phyloP scores from a whole-genome alignment of 2,113 vertebrate species.

The Oncorhynchus clarkii region DNA sequence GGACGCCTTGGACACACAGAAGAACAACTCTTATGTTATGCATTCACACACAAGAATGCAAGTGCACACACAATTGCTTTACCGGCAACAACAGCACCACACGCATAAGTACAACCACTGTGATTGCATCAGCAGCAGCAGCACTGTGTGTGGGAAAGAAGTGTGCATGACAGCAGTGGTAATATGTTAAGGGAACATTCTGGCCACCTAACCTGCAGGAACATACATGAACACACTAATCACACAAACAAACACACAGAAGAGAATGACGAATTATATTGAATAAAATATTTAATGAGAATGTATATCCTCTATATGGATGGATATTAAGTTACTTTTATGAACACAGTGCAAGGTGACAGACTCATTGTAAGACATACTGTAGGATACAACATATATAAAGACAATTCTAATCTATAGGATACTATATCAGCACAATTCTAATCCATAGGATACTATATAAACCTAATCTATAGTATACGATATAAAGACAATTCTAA shows the following conservation, averaged over 20 bases:
- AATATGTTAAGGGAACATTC: not conserved
- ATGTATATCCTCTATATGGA: too few species aligned
- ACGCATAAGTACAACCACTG: not conserved
- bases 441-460: too few species aligned
- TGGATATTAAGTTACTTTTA: too few species aligned
- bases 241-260: not conserved
- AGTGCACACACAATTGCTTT: too few species aligned
- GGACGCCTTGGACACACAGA: constrained; percentile 59
- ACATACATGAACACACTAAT: constrained; percentile 35
- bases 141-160: constrained; percentile 1
- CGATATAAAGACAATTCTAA: too few species aligned
- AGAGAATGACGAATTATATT: not conserved
- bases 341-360: too few species aligned
- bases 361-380: too few species aligned
- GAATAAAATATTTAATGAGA: not conserved
- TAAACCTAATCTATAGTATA: too few species aligned
- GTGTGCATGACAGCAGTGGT: not conserved
- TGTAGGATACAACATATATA: too few species aligned
- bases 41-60: constrained; percentile 24
- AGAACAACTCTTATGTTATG: constrained; percentile 16
- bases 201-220: constrained; percentile 42
- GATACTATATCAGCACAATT: too few species aligned
- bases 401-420: too few species aligned
- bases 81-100: too few species aligned
- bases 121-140: constrained; percentile 49